These are phyloP conservation scores for Heliornis fulica DNA, from an alignment of 2,113 vertebrate species.

Conservation along the genomic window DNA sequence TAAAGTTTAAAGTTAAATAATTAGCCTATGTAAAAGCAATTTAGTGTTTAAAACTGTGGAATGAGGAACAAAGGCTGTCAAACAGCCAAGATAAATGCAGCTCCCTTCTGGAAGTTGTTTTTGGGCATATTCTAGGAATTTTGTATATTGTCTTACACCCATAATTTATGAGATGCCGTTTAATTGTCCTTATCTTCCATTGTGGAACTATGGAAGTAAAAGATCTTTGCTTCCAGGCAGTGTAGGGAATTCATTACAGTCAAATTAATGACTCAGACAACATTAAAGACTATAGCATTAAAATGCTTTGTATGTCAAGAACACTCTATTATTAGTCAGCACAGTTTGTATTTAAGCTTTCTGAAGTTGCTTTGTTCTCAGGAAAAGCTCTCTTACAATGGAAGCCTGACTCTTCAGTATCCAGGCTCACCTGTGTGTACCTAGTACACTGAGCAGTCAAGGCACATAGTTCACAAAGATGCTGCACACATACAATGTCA, in stretches of 20 bases:
- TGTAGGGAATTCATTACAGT: not conserved
- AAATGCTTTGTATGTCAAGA: not conserved
- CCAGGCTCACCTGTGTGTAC: not conserved
- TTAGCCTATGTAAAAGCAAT: not conserved
- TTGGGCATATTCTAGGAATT: not conserved
- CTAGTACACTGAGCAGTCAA: not conserved
- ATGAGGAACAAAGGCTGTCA: not conserved
- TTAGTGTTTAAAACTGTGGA: not conserved
- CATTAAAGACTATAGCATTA: not conserved
- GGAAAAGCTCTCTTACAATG: not conserved
- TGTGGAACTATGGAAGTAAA: not conserved
- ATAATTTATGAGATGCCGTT: not conserved
- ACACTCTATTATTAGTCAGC: not conserved
- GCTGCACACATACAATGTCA: not conserved
- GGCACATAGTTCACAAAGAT: not conserved
- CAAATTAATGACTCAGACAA: not conserved
- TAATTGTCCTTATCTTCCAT: not conserved
- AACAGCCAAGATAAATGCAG: not conserved
- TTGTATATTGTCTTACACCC: not conserved
- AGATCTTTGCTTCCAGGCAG: not conserved
- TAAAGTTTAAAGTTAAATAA: not conserved
- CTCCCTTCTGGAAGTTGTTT: not conserved
- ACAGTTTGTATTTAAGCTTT: constrained; percentile 2
- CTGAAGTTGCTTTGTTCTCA: not conserved
- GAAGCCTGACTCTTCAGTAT: not conserved